Percentiles rank a stretch among this genome's conserved stretches.
These are phyloP conservation scores for Clarias fuscus DNA, from an alignment of 2,797 vertebrate genomes.

Conservation along the genomic window DNA sequence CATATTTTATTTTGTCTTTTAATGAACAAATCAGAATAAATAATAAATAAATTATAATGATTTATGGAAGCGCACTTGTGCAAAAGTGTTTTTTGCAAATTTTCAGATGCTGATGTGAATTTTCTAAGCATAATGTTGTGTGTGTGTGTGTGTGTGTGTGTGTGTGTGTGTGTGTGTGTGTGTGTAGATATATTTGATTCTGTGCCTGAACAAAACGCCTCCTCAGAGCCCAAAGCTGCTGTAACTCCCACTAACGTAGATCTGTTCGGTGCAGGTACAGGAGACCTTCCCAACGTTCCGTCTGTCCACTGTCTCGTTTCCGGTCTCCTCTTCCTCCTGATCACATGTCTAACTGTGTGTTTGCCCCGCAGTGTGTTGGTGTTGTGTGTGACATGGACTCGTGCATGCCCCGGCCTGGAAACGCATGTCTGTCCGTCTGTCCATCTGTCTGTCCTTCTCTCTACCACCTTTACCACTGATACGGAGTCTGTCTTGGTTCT, in stretches of 20 bases:
- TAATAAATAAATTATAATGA: neutral
- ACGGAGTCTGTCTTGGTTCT: slow-evolving; percentile 5
- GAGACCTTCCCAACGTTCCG: slow-evolving; percentile 68
- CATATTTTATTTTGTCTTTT: too few relatives aligned
- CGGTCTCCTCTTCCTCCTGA: slow-evolving; percentile 37
- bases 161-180: slow-evolving; percentile 93
- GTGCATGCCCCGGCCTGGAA: slow-evolving; percentile 28
- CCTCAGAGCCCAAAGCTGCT: slow-evolving; percentile 89
- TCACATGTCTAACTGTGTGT: slow-evolving; percentile 49
- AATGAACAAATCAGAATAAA: too few relatives aligned
- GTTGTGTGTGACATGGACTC: slow-evolving; percentile 70
- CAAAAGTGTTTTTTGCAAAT: neutral
- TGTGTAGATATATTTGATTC: slow-evolving; percentile 99
- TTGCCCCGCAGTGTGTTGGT: slow-evolving; percentile 66
- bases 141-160: slow-evolving; percentile 92
- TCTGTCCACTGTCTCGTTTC: slow-evolving; percentile 64
- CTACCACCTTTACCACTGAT: neutral
- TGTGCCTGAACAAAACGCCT: slow-evolving; percentile 87
- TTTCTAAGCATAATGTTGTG: slow-evolving; percentile 61
- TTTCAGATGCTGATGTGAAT: neutral
- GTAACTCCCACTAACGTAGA: slow-evolving; percentile 93
- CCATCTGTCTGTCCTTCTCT: neutral
- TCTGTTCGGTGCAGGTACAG: slow-evolving; percentile 99
- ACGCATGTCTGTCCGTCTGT: slow-evolving; percentile 61
- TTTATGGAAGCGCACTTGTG: neutral